Percentiles rank a stretch among this genome's conserved stretches.
Conservation (phyloP, 2,113 vertebrate genomes). For the Tiliqua scincoides region DNA sequence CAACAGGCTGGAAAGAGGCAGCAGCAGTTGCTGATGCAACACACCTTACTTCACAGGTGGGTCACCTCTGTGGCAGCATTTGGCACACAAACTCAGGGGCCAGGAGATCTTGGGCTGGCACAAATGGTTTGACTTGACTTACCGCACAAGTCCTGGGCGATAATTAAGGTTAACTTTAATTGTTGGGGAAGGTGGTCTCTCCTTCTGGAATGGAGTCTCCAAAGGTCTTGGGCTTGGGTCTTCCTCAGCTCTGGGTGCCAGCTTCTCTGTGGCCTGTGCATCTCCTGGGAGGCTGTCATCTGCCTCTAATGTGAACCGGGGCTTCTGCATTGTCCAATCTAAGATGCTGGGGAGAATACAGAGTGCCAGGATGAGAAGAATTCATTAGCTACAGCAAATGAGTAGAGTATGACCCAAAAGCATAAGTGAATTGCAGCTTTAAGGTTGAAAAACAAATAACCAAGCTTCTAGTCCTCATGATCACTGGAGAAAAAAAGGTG, state of each 20-base stretch:
- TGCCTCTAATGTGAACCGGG: conserved; percentile 48
- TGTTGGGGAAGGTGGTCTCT: conserved; percentile 66
- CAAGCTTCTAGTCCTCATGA: not conserved
- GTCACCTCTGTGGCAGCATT: too few relatives aligned
- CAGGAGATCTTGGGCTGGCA: not conserved
- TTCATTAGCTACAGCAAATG: not conserved
- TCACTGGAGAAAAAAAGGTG: not conserved
- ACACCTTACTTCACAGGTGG: too few relatives aligned
- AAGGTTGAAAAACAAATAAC: not conserved
- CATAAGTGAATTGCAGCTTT: not conserved
- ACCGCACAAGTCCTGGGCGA: conserved; percentile 45
- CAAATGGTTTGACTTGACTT: conserved; percentile 47
- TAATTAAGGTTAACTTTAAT: conserved; percentile 74
- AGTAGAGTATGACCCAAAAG: not conserved
- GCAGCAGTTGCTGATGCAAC: too few relatives aligned
- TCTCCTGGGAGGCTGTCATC: conserved; percentile 60
- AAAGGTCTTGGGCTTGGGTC: conserved; percentile 53
- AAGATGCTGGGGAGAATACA: not conserved
- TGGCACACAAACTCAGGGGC: too few relatives aligned
- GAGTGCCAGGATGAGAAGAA: not conserved
- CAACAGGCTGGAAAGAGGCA: too few relatives aligned
- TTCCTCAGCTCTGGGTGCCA: conserved; percentile 22
- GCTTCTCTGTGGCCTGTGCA: conserved; percentile 2
- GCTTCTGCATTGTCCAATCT: not conserved
- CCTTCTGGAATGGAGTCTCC: conserved; percentile 71